Evolutionary conservation across 2,113 vertebrate species (phyloP), one percentile per base, ranked within the genome.

Genomic region (Dascyllus trimaculatus): DNA sequence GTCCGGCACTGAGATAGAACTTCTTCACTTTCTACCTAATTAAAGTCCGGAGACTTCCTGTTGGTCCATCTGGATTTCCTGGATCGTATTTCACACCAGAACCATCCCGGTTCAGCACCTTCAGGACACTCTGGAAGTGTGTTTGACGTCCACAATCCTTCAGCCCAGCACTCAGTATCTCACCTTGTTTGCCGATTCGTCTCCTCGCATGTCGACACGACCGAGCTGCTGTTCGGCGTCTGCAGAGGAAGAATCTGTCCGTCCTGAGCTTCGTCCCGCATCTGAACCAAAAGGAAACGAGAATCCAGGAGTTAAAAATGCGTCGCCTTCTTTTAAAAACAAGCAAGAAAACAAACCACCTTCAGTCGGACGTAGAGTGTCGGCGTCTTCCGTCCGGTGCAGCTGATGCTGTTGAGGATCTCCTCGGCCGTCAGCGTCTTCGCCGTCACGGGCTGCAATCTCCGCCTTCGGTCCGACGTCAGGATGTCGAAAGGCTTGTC

Each of bases 291-390:
- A 0, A 19, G 56, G 19, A 51, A 21, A 8, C 2, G 7, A 3
- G 15, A 11, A 3, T 19, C 7, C 1, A 48, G 5, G 35, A 29
- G 13, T 0, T 38, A 11, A 64, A 22, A 52, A 22, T 52, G 18
- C 15, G 4, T 17, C 1, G 0, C n/a, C 6, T 18, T 22, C n/a
- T 29, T 22, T 46, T 18, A 19, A 40, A 24, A 18, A 13, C 32
- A 24, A 38, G 3, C 19, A 17, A 18, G 11, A 29, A 43, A 5
- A 5, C 24, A 0, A 9, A 25, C 15, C 22, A 85, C 88, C 88
- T 83, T 72, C 4, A 69, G 67, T 19, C 85, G 54, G 65, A 92
- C 60, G 57, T 51, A 82, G 59, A 92, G 1, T 0, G 74, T 48
- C 0, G 76, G 22, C 2, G 14, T 43, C 14, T 29, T 9, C 2